Base-by-base conservation (phyloP, 2,888 invertebrate genomes). In the Neria commutata region DNA sequence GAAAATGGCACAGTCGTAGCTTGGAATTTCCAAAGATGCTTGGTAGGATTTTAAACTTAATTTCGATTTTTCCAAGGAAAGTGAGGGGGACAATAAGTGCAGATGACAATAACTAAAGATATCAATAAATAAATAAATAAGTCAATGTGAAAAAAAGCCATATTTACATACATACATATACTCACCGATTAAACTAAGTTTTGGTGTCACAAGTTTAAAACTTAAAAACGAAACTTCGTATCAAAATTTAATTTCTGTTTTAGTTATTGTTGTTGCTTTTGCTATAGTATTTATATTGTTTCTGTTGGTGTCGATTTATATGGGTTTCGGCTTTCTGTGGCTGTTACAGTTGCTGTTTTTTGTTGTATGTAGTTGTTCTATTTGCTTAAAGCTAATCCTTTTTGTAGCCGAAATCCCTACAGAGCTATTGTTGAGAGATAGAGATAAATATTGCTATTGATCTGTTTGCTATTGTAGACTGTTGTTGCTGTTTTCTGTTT, bases 131-230 rank as follows among this genome's bases (percentile, higher is more conserved):
- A n/a, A n/a, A n/a, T n/a, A n/a, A n/a, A n/a, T n/a, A n/a, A n/a
- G n/a, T n/a, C n/a, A n/a, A n/a, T n/a, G n/a, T n/a, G n/a, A n/a
- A n/a, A n/a, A n/a, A n/a, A n/a, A n/a, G n/a, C n/a, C n/a, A n/a
- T n/a, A n/a, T n/a, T n/a, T n/a, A n/a, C n/a, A n/a, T n/a, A n/a
- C n/a, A n/a, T n/a, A n/a, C n/a, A n/a, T n/a, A n/a, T 25, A 59
- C 63, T 61, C 49, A 63, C 63, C 63, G 48, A 51, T 58, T 56
- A 58, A 54, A 58, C 48, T 54, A 54, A 40, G n/a, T n/a, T 53
- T 58, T 61, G 56, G 50, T 61, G 58, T 33, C 57, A 49, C 26
- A 25, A 19, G n/a, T 42, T 54, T 59, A 46, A 52, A 62, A 49
- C 48, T 57, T 54, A 51, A 52, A 46, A 47, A n/a, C n/a, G n/a